These are phyloP conservation scores for Macrocentrus cingulum DNA, from an alignment of 1,140 invertebrate species.

Conservation along the genomic window DNA sequence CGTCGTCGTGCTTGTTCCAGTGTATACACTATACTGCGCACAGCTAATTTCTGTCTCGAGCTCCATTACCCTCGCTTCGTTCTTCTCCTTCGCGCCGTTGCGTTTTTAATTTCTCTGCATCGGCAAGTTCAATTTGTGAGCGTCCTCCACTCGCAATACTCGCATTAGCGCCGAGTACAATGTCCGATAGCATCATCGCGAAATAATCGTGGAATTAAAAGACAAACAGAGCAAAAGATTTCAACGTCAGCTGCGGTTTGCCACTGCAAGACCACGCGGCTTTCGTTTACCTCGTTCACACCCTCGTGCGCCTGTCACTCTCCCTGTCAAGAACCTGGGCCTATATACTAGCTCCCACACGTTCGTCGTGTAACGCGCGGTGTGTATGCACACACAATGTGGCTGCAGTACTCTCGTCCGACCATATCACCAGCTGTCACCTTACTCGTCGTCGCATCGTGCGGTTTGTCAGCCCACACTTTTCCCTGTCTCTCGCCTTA, in stretches of 20 bases:
- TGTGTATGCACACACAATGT: no score
- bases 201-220: neutral
- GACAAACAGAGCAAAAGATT: slow-evolving; percentile 4
- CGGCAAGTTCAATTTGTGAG: slow-evolving; percentile 16
- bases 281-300: slow-evolving; percentile 47
- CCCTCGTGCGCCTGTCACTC: slow-evolving; percentile 42
- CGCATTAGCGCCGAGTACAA: slow-evolving; percentile 20
- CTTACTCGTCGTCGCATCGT: no score
- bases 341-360: slow-evolving; percentile 35
- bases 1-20: neutral
- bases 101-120: slow-evolving; percentile 28
- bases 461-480: no score
- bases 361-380: neutral
- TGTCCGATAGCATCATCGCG: neutral
- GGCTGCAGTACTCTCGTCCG: no score
- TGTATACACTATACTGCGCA: neutral
- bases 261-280: slow-evolving; percentile 23
- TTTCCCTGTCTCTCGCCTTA: no score
- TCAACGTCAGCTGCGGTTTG: slow-evolving; percentile 52
- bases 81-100: slow-evolving; percentile 5
- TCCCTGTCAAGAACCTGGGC: slow-evolving; percentile 23
- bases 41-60: slow-evolving; percentile 34
- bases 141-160: slow-evolving; percentile 16
- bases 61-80: slow-evolving; percentile 33
- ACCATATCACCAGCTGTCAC: no score